phyloP scores from a whole-genome alignment of 2,888 invertebrate genomes.

The Allophyes oxyacanthae region DNA sequence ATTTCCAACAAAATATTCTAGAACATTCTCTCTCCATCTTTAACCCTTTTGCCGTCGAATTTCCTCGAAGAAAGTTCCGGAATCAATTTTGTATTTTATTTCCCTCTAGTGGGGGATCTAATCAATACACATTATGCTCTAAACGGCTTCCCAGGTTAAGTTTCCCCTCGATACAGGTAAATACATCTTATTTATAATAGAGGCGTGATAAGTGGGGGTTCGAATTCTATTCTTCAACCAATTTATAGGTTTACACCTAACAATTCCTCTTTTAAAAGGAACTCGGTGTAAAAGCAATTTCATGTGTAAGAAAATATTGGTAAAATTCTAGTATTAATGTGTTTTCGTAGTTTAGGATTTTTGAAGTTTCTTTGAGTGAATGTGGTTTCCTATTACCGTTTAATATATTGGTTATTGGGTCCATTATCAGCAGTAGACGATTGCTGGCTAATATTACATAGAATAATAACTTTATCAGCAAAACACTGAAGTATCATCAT shows the following conservation, averaged over 20 bases:
- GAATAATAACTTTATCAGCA: no score
- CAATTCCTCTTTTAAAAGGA: neutral
- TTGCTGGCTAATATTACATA: no score
- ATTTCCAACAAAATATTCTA: conserved; percentile 14
- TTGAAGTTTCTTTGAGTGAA: no score
- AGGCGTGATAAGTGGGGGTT: conserved; percentile 53
- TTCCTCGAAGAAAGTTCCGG: conserved; percentile 35
- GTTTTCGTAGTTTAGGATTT: neutral
- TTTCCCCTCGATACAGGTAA: conserved; percentile 53
- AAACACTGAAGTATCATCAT: no score
- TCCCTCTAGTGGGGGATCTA: conserved; percentile 47
- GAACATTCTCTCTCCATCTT: conserved; percentile 2
- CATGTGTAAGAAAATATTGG: neutral
- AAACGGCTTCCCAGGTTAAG: conserved; percentile 44
- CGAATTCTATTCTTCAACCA: conserved; percentile 47
- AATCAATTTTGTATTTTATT: conserved; percentile 57
- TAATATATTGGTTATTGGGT: no score
- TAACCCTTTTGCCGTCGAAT: conserved; percentile 26
- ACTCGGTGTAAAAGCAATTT: neutral
- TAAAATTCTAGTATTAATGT: neutral
- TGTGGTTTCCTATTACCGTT: no score
- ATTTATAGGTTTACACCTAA: conserved; percentile 45
- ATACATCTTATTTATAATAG: conserved; percentile 57
- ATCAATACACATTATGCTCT: conserved; percentile 55
- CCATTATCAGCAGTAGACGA: no score